Conservation (phyloP, 2,797 vertebrate genomes). For the Synaphobranchus kaupii region DNA sequence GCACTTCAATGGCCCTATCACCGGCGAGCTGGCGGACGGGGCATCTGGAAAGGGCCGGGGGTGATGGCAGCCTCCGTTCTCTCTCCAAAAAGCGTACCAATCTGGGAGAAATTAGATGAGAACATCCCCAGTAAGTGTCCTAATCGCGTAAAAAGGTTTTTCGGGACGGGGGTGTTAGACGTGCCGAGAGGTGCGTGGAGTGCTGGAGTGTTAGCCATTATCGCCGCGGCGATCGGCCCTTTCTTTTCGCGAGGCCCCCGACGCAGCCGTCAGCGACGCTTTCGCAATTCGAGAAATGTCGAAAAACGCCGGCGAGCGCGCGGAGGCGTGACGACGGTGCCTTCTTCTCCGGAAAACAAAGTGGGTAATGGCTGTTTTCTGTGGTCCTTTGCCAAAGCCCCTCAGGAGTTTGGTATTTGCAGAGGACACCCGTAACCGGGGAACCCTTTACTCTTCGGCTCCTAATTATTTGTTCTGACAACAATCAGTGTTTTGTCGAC, state of each 20-base stretch:
- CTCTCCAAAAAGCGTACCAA: neutral
- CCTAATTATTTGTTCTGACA: conserved; percentile 60
- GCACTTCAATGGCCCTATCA: neutral
- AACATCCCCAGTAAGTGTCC: conserved; percentile 23
- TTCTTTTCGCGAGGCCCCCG: neutral
- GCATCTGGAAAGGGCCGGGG: conserved; percentile 20
- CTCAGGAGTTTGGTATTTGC: neutral
- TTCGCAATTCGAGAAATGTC: neutral
- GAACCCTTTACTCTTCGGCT: conserved; percentile 55
- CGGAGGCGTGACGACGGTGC: conserved; percentile 22
- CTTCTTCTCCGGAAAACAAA: neutral
- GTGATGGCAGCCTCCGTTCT: conserved; percentile 18
- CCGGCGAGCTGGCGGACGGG: neutral
- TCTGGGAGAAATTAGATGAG: conserved; percentile 34
- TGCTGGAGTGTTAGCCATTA: conserved; percentile 6
- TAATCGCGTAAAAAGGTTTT: neutral
- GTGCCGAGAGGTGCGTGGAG: neutral
- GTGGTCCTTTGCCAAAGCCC: conserved; percentile 29
- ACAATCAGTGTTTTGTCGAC: conserved; percentile 65
- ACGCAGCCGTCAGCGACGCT: neutral
- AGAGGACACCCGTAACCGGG: conserved; percentile 1
- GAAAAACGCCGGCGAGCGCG: conserved; percentile 10
- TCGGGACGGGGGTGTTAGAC: neutral
- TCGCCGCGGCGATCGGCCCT: neutral
- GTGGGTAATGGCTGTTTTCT: conserved; percentile 38